Percentiles rank a stretch among this genome's conserved stretches.
phyloP scores from a whole-genome alignment of 2,113 vertebrate genomes.

The Zosterops borbonicus region DNA sequence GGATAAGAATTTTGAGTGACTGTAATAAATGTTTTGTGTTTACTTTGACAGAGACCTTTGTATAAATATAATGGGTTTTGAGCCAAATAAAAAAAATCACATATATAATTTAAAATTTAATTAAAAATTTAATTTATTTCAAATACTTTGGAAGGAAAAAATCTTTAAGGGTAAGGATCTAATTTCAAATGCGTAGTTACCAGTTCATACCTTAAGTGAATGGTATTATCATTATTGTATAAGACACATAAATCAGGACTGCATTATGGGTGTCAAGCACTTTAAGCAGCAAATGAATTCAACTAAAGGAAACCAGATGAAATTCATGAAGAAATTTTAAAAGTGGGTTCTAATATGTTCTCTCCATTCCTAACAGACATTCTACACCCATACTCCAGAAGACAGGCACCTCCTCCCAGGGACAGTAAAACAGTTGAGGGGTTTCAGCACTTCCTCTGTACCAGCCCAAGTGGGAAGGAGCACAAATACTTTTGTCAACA shows the following conservation, averaged over 20 bases:
- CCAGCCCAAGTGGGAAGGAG: background rate
- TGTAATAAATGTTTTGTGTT: background rate
- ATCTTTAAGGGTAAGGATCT: background rate
- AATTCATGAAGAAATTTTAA: background rate
- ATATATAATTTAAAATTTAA: background rate
- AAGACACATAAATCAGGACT: background rate
- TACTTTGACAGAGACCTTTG: background rate
- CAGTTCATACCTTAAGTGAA: background rate
- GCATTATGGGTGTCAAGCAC: background rate
- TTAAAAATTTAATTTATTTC: background rate
- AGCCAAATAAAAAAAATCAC: background rate
- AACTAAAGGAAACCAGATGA: background rate
- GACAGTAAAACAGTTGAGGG: background rate
- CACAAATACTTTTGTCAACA: background rate
- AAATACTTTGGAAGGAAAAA: background rate
- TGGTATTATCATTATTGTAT: background rate
- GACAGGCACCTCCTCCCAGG: background rate
- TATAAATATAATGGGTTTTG: background rate
- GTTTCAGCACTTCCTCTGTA: background rate
- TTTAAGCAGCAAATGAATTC: background rate
- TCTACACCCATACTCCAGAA: background rate
- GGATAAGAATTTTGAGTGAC: background rate
- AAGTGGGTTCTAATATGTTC: background rate
- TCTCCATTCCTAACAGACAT: background rate
- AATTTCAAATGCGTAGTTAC: background rate